These are phyloP conservation scores for Lepas anatifera DNA, from an alignment of 2,888 invertebrate genomes.

Conservation along the genomic window DNA sequence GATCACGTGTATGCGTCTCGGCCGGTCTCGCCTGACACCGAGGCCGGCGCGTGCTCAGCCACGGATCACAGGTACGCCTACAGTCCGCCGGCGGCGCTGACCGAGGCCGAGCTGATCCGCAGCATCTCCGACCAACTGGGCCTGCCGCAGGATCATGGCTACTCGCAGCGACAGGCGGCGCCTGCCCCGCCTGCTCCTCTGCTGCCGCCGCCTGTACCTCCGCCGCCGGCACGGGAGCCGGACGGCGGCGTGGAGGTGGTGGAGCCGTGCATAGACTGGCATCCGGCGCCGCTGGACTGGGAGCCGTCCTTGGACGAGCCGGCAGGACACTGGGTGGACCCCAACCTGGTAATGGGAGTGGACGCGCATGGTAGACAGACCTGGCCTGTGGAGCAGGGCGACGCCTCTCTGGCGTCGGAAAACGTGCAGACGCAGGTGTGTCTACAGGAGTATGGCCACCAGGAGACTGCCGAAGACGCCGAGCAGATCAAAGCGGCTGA, in stretches of 20 bases:
- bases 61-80: conserved; percentile 5
- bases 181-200: not conserved
- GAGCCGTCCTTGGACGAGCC: conserved; percentile 1
- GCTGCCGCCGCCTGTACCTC: not conserved
- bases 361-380: no score
- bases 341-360: not conserved
- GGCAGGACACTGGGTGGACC: conserved; percentile 3
- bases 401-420: no score
- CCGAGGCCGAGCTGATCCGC: not conserved
- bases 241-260: not conserved
- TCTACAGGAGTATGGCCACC: no score
- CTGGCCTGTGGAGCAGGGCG: no score
- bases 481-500: no score
- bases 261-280: not conserved
- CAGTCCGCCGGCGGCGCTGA: conserved; percentile 7
- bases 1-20: conserved; percentile 1
- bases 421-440: no score
- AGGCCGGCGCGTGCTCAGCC: not conserved
- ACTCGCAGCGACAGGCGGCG: conserved; percentile 1
- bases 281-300: not conserved
- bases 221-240: not conserved
- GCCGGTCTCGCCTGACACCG: not conserved
- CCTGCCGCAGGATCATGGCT: not conserved
- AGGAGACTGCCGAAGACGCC: no score
- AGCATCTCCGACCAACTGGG: conserved; percentile 4